Percentiles rank a stretch among this genome's conserved stretches.
Conservation (phyloP, 2,797 vertebrate genomes). For the Lates japonicus region DNA sequence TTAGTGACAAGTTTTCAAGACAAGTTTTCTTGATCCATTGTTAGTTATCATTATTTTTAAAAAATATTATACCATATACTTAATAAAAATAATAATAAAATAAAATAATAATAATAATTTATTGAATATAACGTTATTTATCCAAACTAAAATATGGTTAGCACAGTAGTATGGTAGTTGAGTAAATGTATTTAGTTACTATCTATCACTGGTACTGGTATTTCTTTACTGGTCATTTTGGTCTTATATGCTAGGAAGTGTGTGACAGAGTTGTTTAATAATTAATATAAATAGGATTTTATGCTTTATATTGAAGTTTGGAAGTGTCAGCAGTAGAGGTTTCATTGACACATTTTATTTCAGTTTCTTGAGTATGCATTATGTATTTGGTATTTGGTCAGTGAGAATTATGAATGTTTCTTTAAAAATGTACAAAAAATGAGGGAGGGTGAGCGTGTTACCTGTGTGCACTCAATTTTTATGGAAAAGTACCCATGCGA, state of each 20-base stretch:
- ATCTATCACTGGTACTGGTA: neutral
- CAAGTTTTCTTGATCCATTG: no score
- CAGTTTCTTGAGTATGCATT: no score
- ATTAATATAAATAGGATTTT: neutral
- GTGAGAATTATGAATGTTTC: neutral
- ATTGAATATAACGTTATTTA: no score
- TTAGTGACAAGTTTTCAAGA: no score
- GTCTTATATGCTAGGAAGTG: neutral
- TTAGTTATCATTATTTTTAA: no score
- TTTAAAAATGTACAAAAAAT: neutral
- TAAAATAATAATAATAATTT: no score
- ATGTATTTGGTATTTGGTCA: neutral
- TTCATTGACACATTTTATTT: neutral
- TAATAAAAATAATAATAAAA: no score
- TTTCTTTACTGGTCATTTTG: neutral
- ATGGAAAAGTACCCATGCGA: conserved; percentile 22
- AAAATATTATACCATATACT: no score
- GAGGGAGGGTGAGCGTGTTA: neutral
- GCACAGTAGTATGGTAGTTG: neutral
- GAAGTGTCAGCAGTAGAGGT: neutral
- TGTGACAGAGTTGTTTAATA: neutral
- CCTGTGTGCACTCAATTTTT: neutral
- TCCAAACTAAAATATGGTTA: no score
- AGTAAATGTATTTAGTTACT: neutral
- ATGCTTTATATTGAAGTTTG: neutral